Evolutionary conservation across 2,888 invertebrate species (phyloP), one percentile per base, ranked within the genome.

Genomic region (Agonopterix subpropinquella): DNA sequence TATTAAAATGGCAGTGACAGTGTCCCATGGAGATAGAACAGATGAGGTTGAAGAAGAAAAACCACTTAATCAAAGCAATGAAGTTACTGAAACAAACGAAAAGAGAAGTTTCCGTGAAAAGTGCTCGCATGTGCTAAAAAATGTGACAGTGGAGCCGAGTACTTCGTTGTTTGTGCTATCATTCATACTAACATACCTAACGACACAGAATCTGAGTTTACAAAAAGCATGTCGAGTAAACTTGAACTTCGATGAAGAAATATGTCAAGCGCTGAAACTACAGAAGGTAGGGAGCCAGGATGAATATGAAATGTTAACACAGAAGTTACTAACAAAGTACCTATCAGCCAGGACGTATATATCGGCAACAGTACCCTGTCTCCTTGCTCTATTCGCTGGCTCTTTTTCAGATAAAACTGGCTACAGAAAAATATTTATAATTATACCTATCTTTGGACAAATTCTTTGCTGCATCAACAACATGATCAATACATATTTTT

Each of bases 191-290:
- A 91, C 92, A 0, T 89, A 91, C 43, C 67, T 94, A 50, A 93
- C 95, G 18, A 92, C 94, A 3, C 95, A 95, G 71, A 96, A 96
- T 77, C 78, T 96, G 8, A 93, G 92, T 67, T 84, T 96, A 57
- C 95, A 95, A 70, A 96, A 96, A 72, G 95, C 95, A 0, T 96
- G 96, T 66, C 84, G 95, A 11, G 95, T 96, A 0, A 96, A 95
- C 70, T 82, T 96, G 51, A 91, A 89, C 15, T 95, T 92, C 60
- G 87, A 92, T 0, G 88, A 90, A 28, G 90, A 91, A 60, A 91
- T 95, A 1, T 96, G 96, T 67, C 90, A 91, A 59, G 93, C 95
- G 0, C 75, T 96, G 7, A 92, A 92, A 15, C 75, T 88, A 8
- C 90, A 95, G 59, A 89, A 93, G 48, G 91, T 93, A 1, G 90